These are phyloP conservation scores for Microvelia longipes DNA, from an alignment of 1,140 invertebrate species.

Conservation along the genomic window DNA sequence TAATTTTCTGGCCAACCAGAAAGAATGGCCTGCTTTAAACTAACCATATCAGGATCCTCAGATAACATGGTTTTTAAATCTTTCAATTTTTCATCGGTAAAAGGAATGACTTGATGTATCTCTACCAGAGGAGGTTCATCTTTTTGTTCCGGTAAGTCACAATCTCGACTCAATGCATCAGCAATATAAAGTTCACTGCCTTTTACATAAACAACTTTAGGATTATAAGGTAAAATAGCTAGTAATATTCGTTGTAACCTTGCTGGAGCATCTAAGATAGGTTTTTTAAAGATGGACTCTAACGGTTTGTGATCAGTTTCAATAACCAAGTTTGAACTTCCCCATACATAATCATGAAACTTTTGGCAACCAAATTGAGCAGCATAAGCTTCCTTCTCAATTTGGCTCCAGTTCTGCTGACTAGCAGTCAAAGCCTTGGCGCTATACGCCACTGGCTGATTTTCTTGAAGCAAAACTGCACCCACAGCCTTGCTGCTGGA, in stretches of 20 bases:
- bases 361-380: constrained; percentile 13
- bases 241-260: constrained; percentile 21
- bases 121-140: neutral
- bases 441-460: constrained; percentile 25
- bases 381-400: constrained; percentile 26
- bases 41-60: neutral
- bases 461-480: constrained; percentile 25
- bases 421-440: constrained; percentile 21
- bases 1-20: neutral
- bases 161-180: constrained; percentile 5
- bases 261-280: constrained; percentile 23
- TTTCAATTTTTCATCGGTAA: neutral
- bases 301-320: constrained; percentile 28
- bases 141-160: neutral
- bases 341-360: constrained; percentile 20
- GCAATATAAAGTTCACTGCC: constrained; percentile 1
- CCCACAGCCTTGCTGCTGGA: constrained; percentile 22
- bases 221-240: neutral
- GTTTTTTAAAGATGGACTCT: constrained; percentile 25
- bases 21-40: neutral
- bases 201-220: neutral
- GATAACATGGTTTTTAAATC: neutral
- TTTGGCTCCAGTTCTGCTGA: constrained; percentile 9
- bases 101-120: neutral
- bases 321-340: constrained; percentile 11